A percentile compares a stretch with the other conserved stretches of the same genome.
Conservation (phyloP, 2,797 vertebrate species). For the Notolepis coatsorum region DNA sequence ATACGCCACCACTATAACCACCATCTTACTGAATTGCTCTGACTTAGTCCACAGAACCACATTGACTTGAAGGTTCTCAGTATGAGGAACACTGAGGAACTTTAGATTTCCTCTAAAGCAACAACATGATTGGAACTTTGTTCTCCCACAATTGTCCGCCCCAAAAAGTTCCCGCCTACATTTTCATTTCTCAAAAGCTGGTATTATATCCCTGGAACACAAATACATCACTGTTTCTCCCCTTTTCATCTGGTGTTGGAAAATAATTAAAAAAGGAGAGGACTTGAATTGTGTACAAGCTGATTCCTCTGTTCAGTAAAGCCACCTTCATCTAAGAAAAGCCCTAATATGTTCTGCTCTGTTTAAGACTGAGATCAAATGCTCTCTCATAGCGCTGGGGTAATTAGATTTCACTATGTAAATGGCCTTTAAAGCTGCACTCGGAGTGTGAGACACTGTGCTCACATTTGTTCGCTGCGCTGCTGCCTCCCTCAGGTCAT, state of each 20-base stretch:
- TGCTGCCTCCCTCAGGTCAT: constrained; percentile 88
- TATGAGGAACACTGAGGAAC: constrained; percentile 34
- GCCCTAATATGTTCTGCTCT: constrained; percentile 82
- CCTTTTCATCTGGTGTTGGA: constrained; percentile 72
- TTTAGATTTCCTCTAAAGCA: constrained; percentile 50
- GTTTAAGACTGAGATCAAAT: constrained; percentile 87
- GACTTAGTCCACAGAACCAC: constrained; percentile 14
- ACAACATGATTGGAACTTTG: constrained; percentile 51
- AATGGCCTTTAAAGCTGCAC: constrained; percentile 81
- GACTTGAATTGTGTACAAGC: constrained; percentile 82
- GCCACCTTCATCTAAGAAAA: constrained; percentile 80
- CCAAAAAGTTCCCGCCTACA: constrained; percentile 54
- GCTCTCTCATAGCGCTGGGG: constrained; percentile 78
- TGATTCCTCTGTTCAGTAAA: constrained; percentile 78
- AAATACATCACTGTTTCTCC: constrained; percentile 77
- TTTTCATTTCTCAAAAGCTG: constrained; percentile 53
- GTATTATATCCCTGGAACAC: constrained; percentile 69
- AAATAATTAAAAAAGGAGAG: constrained; percentile 80
- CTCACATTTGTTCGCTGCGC: constrained; percentile 82
- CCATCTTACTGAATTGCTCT: too few relatives aligned
- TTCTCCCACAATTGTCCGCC: constrained; percentile 59
- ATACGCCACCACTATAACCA: too few relatives aligned
- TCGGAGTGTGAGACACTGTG: constrained; percentile 63
- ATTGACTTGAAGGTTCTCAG: constrained; percentile 33
- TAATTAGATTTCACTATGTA: constrained; percentile 89